Evolutionary conservation across 2,113 vertebrate species (phyloP), one percentile per base, ranked within the genome.

Genomic region (Micronisus gabar): DNA sequence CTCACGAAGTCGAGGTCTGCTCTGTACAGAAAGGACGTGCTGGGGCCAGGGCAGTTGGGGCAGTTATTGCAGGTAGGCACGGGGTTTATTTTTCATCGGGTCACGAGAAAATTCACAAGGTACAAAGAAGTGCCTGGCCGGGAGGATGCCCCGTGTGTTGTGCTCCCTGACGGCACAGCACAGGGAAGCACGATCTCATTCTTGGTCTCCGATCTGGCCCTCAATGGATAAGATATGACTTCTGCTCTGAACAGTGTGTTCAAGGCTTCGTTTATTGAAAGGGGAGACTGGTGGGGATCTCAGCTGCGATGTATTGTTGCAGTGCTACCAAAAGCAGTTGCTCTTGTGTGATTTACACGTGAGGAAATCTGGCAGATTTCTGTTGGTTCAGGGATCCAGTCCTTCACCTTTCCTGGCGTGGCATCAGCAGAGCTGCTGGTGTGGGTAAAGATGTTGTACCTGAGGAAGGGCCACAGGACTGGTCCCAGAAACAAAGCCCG

Each of bases 221-320:
- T 34, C 12, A 1, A 1, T 6, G 27, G 8, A 2, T 10, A 3
- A 27, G 30, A 23, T 11, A 11, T 0, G 2, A 22, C 12, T 63
- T 36, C 56, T 62, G 40, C 61, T 53, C 36, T 22, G 7, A 67
- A 41, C 18, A 43, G n/a, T 9, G 0, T 1, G 6, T 10, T 48
- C 34, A 8, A 8, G 19, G 3, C 34, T 59, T 7, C 0, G 0
- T 26, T 43, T 29, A 3, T 45, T 23, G 8, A 32, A 62, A 11
- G 8, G 15, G 9, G 48, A 55, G 13, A 3, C 9, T 20, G 2
- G 13, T 6, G 34, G 40, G 41, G 13, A 23, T 36, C 40, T 36
- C 20, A 5, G 40, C 73, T 56, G 62, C 1, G 2, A 2, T 9
- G 13, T 9, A 1, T 21, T 21, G 8, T 9, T 22, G 11, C 41